A percentile compares a stretch with the other conserved stretches of the same genome.
Evolutionary conservation across 2,797 vertebrate species (phyloP).

Genomic region (Acanthis flammea): DNA sequence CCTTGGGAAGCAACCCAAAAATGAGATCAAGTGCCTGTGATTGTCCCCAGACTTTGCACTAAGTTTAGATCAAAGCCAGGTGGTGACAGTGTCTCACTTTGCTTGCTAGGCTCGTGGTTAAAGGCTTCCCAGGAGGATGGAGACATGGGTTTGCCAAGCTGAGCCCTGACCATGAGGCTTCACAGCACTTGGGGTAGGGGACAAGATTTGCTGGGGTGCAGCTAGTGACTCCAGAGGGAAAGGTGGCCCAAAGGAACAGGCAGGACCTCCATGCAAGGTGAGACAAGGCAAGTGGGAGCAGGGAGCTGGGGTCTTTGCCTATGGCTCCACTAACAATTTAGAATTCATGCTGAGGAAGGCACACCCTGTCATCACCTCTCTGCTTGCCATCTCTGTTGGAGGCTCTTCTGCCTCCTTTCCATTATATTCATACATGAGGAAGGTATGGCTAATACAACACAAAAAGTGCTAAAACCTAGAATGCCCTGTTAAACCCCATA

Average conservation of each 20-base stretch:
- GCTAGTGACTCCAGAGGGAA: background rate
- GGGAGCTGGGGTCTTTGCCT: background rate
- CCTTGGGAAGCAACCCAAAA: background rate
- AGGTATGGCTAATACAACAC: background rate
- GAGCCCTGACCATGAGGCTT: rapidly evolving
- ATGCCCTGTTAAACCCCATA: background rate
- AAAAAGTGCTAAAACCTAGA: background rate
- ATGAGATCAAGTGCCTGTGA: background rate
- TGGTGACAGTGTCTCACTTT: background rate
- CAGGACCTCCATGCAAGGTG: rapidly evolving
- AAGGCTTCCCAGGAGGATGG: background rate
- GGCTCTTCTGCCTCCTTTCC: background rate
- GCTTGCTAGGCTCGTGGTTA: background rate
- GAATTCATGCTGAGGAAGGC: background rate
- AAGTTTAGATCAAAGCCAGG: background rate
- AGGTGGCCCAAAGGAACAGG: background rate
- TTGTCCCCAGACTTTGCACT: background rate
- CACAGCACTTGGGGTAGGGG: background rate
- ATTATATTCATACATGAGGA: background rate
- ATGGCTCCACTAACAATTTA: background rate
- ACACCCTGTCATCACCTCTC: background rate
- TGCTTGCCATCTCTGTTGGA: background rate
- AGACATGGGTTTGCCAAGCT: background rate
- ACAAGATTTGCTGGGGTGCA: background rate
- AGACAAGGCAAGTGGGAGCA: background rate